Base-by-base conservation (phyloP, 2,113 vertebrate genomes). In the Etheostoma cragini region DNA sequence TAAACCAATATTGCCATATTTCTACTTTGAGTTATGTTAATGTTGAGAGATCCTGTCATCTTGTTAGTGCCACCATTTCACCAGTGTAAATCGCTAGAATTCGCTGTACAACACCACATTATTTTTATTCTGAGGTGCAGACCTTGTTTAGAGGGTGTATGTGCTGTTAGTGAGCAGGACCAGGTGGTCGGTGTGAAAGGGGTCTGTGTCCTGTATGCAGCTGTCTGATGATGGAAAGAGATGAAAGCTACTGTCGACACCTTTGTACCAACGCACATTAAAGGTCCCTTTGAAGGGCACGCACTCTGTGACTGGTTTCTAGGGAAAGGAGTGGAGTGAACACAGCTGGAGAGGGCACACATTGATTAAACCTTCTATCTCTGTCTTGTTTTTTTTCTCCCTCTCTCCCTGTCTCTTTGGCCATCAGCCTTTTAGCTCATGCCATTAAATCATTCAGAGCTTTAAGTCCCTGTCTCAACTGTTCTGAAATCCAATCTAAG, bases 211-310 rank as follows among this genome's bases (percentile, higher is more conserved):
- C 75, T 30, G 26, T 11, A 2, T 70, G 86, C 89, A 72, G 84
- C 78, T 87, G 91, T 75, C 68, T 85, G 56, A 5, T 77, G 79
- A 69, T 30, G n/a, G 69, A 64, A 54, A 52, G 53, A 79, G 82
- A 91, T 91, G 85, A 94, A 93, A 91, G 92, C 80, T 68, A 15
- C 78, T 80, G 68, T 83, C 77, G 5, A 78, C 86, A 87, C 81
- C 83, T 91, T 87, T 91, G 87, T 87, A 83, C 81, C 56, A 19
- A 60, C 72, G n/a, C 81, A 89, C 77, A 85, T 89, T 69, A 86
- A 88, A 89, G 82, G 79, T 85, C 74, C 16, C 81, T 89, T 86
- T 89, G 91, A 90, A 89, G 88, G 86, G 63, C 75, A 46, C 21
- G 14, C 60, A 11, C 68, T 38, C 53, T 68, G 75, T 68, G 62